Evolutionary conservation across 2,113 vertebrate species (phyloP).

Genomic region (Thinocorus orbignyianus): DNA sequence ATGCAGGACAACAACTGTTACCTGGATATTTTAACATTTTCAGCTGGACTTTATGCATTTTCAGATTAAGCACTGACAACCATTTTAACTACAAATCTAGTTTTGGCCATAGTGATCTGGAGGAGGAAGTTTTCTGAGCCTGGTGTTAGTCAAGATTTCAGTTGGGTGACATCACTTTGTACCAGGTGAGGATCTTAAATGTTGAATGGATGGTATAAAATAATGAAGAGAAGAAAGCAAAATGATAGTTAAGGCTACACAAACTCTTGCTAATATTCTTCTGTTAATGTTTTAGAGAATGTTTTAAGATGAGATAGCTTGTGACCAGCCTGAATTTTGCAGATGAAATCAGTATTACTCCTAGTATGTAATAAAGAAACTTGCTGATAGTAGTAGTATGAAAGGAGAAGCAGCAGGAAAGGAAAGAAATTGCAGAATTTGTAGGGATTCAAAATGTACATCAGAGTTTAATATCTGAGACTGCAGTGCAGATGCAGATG

Average conservation of each 20-base stretch:
- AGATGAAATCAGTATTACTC: slow-evolving; percentile 12
- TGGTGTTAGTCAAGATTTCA: neutral
- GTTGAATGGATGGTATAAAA: neutral
- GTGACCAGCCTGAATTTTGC: neutral
- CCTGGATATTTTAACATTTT: neutral
- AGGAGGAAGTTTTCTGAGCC: neutral
- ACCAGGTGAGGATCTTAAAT: neutral
- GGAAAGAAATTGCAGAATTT: slow-evolving; percentile 15
- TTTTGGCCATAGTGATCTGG: neutral
- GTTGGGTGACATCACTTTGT: neutral
- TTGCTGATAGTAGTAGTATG: neutral
- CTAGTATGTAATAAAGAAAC: neutral
- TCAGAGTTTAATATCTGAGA: slow-evolving; percentile 17
- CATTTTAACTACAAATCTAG: neutral
- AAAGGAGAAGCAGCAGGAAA: slow-evolving; percentile 3
- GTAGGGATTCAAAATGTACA: neutral
- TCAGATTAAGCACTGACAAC: neutral
- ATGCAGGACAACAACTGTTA: neutral
- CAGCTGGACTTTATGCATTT: neutral
- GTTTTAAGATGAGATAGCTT: slow-evolving; percentile 7
- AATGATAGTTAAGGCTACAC: neutral
- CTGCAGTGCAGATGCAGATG: neutral
- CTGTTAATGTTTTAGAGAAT: neutral
- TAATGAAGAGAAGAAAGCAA: neutral
- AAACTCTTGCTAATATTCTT: neutral